Conservation (phyloP, 2,113 vertebrate species). For the Tauraco erythrolophus region DNA sequence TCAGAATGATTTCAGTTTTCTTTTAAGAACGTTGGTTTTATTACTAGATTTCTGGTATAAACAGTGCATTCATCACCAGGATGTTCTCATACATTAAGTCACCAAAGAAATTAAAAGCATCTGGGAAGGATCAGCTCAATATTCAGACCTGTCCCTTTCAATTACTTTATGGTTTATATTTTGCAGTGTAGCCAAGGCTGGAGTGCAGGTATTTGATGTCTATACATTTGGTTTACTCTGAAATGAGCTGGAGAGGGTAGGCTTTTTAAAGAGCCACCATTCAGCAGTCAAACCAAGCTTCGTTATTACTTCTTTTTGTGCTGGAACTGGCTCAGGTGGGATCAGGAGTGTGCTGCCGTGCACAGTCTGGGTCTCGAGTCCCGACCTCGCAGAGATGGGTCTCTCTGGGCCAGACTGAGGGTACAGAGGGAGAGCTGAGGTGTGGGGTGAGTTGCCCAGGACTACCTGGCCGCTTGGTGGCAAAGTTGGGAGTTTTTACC, state of each 20-base stretch:
- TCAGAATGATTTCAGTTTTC: neutral
- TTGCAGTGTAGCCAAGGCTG: neutral
- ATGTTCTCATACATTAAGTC: neutral
- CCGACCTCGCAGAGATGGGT: rapidly evolving
- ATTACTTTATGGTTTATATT: conserved; percentile 5
- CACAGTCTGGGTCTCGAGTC: neutral
- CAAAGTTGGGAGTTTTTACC: neutral
- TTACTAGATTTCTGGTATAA: conserved; percentile 1
- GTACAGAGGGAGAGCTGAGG: neutral
- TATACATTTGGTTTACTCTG: neutral
- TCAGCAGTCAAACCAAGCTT: neutral
- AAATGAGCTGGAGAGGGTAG: neutral
- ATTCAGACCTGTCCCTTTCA: neutral
- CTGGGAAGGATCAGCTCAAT: conserved; percentile 7
- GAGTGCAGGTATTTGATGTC: neutral
- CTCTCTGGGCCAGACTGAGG: neutral
- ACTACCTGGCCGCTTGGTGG: rapidly evolving
- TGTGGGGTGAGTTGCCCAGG: neutral
- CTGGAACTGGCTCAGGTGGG: neutral
- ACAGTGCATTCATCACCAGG: neutral
- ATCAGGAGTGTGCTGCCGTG: neutral
- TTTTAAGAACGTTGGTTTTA: neutral
- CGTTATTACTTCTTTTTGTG: neutral
- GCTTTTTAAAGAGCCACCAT: neutral
- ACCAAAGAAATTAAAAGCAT: neutral